phyloP scores from a whole-genome alignment of 2,113 vertebrate genomes.

The Rutilus rutilus region DNA sequence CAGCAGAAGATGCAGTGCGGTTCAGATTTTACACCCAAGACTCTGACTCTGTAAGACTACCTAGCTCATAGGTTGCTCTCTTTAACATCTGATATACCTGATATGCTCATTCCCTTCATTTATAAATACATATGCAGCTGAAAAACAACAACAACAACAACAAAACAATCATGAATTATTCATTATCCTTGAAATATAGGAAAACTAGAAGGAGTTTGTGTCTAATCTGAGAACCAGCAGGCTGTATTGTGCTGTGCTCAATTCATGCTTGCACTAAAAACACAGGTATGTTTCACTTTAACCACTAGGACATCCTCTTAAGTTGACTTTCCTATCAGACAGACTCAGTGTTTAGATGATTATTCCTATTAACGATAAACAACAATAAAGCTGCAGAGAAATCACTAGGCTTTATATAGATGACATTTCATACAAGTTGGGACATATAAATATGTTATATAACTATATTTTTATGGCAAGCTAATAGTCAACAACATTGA shows the following conservation, averaged over 20 bases:
- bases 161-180: background rate
- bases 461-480: constrained; percentile 51
- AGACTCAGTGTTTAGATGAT: background rate
- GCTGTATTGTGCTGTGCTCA: background rate
- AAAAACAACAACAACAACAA: background rate
- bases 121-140: background rate
- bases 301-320: background rate
- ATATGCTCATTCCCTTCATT: background rate
- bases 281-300: background rate
- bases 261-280: background rate
- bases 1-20: background rate
- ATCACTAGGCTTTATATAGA: constrained; percentile 84
- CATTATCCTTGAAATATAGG: background rate
- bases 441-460: background rate
- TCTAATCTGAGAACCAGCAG: background rate
- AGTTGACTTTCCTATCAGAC: background rate
- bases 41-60: background rate
- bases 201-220: background rate
- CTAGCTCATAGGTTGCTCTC: background rate
- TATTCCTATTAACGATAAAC: constrained; percentile 56
- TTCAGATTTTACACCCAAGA: background rate
- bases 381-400: constrained; percentile 83
- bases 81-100: background rate
- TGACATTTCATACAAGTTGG: constrained; percentile 76
- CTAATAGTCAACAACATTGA: constrained; percentile 61